These are phyloP conservation scores for Lagenorhynchus albirostris DNA, from an alignment of 2,113 vertebrate species.

Conservation along the genomic window DNA sequence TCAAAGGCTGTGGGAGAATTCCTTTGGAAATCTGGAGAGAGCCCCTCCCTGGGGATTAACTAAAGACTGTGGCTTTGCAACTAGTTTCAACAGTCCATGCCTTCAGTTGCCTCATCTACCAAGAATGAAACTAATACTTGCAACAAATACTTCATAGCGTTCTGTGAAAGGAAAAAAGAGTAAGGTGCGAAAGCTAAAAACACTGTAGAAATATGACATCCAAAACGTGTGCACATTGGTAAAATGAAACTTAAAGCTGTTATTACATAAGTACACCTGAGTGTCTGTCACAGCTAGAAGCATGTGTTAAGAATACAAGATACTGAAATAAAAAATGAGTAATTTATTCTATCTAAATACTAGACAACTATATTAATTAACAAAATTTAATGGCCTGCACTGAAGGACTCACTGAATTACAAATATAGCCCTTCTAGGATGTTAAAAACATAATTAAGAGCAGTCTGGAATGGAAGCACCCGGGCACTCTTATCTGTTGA, in stretches of 20 bases:
- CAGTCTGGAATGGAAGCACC: background rate
- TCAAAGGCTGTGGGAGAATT: background rate
- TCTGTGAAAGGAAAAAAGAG: background rate
- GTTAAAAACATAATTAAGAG: slow-evolving; percentile 33
- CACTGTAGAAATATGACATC: background rate
- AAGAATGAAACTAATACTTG: background rate
- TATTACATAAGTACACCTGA: background rate
- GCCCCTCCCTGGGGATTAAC: background rate
- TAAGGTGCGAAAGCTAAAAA: background rate
- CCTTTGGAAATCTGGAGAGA: background rate
- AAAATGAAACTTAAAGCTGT: background rate
- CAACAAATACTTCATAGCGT: background rate
- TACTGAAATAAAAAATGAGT: slow-evolving; percentile 20
- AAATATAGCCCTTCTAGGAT: slow-evolving; percentile 16
- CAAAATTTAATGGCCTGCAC: background rate
- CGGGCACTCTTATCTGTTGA: background rate
- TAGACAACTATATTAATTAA: background rate
- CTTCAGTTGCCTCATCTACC: background rate
- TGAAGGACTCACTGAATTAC: background rate
- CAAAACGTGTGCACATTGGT: background rate
- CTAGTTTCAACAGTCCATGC: background rate
- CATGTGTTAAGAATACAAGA: background rate
- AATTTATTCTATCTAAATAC: slow-evolving; percentile 16
- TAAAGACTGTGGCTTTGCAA: background rate
- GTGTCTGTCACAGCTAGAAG: background rate